phyloP scores from a whole-genome alignment of 2,113 vertebrate species.

The Suricata suricatta region DNA sequence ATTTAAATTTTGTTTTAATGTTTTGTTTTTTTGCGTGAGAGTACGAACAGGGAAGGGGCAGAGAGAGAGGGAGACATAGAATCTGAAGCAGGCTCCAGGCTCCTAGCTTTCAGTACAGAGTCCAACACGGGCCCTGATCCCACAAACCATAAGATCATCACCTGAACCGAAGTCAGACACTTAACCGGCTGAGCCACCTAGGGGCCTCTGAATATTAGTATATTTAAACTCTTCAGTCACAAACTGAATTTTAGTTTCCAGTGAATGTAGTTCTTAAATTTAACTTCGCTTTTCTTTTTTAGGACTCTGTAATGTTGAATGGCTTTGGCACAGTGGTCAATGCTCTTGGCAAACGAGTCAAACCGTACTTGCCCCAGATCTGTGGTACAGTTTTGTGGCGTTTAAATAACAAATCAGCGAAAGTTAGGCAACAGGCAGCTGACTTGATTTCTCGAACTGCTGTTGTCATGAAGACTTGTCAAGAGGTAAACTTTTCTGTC shows the following conservation, averaged over 20 bases:
- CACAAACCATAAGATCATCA: too few relatives aligned
- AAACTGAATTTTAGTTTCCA: neutral
- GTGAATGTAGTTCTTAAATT: neutral
- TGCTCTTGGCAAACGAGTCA: slow-evolving; percentile 97
- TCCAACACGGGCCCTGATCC: too few relatives aligned
- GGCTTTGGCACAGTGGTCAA: slow-evolving; percentile 99
- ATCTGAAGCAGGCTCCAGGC: too few relatives aligned
- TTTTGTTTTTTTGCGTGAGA: too few relatives aligned
- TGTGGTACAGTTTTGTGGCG: slow-evolving; percentile 99
- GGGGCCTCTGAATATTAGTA: neutral
- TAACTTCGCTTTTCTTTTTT: neutral
- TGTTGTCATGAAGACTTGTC: slow-evolving; percentile 99
- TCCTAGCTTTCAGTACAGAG: too few relatives aligned
- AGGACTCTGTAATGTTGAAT: slow-evolving; percentile 99
- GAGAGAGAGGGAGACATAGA: too few relatives aligned
- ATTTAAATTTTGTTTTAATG: too few relatives aligned
- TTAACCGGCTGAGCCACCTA: too few relatives aligned
- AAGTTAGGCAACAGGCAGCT: slow-evolving; percentile 98
- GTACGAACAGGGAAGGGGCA: too few relatives aligned
- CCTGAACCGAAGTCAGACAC: too few relatives aligned
- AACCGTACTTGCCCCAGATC: slow-evolving; percentile 98
- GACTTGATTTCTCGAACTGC: slow-evolving; percentile 99
- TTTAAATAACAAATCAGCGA: slow-evolving; percentile 99
- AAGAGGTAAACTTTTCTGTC: slow-evolving; percentile 89
- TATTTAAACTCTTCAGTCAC: neutral